Conservation (phyloP, 2,113 vertebrate genomes). For the Oxyruncus cristatus region DNA sequence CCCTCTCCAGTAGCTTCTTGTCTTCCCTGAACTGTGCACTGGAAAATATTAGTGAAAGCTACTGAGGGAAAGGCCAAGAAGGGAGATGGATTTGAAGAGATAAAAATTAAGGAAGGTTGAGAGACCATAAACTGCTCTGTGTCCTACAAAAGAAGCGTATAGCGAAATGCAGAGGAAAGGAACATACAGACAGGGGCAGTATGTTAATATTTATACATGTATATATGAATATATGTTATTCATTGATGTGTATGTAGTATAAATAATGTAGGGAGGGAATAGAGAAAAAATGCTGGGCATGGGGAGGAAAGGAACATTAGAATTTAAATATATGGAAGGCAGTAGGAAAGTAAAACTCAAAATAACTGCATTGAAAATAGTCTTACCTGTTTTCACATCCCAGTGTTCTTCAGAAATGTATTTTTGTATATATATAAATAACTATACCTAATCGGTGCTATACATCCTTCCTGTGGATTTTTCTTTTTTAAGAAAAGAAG, state of each 20-base stretch:
- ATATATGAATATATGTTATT: neutral
- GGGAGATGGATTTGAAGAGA: neutral
- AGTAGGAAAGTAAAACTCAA: neutral
- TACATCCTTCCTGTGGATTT: neutral
- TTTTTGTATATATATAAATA: neutral
- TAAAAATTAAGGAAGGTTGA: neutral
- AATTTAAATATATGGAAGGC: neutral
- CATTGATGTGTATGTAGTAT: neutral
- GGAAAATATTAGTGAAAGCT: neutral
- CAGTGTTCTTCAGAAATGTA: neutral
- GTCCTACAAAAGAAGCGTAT: neutral
- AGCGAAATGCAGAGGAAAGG: neutral
- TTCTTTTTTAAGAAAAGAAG: neutral
- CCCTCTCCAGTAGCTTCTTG: neutral
- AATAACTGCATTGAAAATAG: neutral
- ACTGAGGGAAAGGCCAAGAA: neutral
- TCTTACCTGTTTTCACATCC: neutral
- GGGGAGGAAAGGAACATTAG: neutral
- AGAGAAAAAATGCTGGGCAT: neutral
- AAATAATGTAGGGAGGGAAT: neutral
- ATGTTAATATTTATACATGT: neutral
- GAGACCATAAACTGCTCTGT: neutral
- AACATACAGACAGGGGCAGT: fast-evolving
- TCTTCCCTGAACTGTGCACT: neutral
- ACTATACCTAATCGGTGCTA: neutral